These are phyloP conservation scores for Papilio protenor DNA, from an alignment of 2,888 invertebrate genomes.

Conservation along the genomic window DNA sequence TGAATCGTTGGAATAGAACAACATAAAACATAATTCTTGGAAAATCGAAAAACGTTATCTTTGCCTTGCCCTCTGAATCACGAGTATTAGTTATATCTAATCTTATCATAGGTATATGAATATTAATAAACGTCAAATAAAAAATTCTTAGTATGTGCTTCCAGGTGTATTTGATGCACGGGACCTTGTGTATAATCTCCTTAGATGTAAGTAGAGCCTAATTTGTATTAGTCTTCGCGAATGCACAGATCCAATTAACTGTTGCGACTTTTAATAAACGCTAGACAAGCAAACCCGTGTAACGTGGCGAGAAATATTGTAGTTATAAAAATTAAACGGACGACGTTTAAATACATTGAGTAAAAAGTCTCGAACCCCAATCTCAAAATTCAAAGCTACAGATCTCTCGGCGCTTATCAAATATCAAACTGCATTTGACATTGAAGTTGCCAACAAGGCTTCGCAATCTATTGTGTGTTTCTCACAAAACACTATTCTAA, in stretches of 20 bases:
- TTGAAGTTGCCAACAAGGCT: not conserved
- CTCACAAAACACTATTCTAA: conserved; percentile 28
- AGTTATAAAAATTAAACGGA: not conserved
- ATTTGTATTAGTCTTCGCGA: conserved; percentile 25
- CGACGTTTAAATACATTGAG: no score
- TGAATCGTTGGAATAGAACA: no score
- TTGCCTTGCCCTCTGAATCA: not conserved
- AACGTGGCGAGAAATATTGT: not conserved
- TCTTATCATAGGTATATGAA: not conserved
- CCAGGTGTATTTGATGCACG: not conserved
- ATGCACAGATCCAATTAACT: conserved; percentile 31
- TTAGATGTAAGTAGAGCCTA: conserved; percentile 30
- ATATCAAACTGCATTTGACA: no score
- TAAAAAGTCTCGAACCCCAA: no score
- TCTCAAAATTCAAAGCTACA: no score
- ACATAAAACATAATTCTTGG: no score
- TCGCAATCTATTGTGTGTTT: conserved; percentile 39
- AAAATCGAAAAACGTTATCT: not conserved
- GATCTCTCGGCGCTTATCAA: no score
- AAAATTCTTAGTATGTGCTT: not conserved
- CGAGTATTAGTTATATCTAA: not conserved
- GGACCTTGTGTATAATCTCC: conserved; percentile 26
- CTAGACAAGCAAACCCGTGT: not conserved
- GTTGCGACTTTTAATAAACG: not conserved
- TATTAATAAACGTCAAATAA: not conserved